Evolutionary conservation across 2,113 vertebrate species (phyloP), one percentile per base, ranked within the genome.

Genomic region (Solenodon paradoxus): DNA sequence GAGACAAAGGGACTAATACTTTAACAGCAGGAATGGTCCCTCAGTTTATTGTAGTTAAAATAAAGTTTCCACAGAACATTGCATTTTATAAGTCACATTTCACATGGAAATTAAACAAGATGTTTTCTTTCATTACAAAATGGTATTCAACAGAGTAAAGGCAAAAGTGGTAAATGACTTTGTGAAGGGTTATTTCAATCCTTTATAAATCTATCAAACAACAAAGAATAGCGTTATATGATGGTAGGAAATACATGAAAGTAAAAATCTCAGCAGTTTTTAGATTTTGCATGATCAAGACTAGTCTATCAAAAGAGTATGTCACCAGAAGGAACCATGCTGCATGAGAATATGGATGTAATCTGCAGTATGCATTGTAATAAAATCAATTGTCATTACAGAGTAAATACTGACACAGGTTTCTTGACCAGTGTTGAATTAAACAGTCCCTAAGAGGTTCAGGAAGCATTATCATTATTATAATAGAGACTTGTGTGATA

Each of bases 331-430:
- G 47, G 59, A 97, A 40, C 45, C 40, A 88, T 55, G n/a, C 32
- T 97, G 85, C 88, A 90, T 55, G 63, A 38, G 64, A 98, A 97
- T 95, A 97, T 40, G 71, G 79, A 91, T 97, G 47, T 1, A 17
- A 96, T 97, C 91, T 96, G 79, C 84, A 96, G 81, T 95, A 96
- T 38, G 51, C 84, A 96, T 85, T 96, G 22, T 47, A 97, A 96
- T 95, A 47, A 90, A 97, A 69, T 22, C 69, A 93, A 66, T 12
- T 83, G 92, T 95, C 94, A 95, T 97, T 96, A 88, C 42, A 95
- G 92, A 97, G 97, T 98, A 97, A 97, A 97, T 98, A 97, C 92
- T 97, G 98, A 97, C 89, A 96, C 49, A 93, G 40, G 30, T 94
- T 83, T n/a, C 86, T 94, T 68, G 49, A 86, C 81, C 47, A 80